Conservation (phyloP, 2,113 vertebrate genomes). For the Collichthys lucidus region DNA sequence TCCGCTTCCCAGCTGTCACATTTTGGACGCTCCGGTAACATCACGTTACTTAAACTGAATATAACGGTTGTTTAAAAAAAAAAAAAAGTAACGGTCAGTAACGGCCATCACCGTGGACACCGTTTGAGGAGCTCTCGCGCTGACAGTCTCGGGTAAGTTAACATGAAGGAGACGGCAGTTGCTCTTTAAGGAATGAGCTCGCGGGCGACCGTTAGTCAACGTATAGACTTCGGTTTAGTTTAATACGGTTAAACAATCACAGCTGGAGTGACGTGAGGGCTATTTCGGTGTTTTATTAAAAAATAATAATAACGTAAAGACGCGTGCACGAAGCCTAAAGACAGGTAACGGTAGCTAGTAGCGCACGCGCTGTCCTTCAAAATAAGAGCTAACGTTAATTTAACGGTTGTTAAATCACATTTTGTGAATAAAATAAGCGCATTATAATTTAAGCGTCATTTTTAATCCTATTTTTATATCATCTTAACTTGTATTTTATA, state of each 20-base stretch:
- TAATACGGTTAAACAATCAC: background rate
- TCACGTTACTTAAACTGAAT: background rate
- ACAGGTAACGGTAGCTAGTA: background rate
- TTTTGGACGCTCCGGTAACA: background rate
- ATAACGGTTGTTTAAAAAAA: background rate
- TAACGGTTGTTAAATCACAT: background rate
- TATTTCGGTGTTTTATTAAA: constrained; percentile 16
- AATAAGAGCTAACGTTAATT: background rate
- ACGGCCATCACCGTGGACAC: background rate
- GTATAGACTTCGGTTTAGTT: background rate
- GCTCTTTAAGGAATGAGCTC: background rate
- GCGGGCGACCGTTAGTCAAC: background rate
- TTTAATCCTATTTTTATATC: accelerated
- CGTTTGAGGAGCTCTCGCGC: background rate
- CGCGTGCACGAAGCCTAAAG: background rate
- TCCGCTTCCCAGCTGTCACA: constrained; percentile 39
- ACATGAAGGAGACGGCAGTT: background rate
- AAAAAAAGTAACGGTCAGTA: background rate
- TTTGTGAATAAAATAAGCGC: accelerated
- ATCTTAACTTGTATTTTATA: background rate
- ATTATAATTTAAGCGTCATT: background rate
- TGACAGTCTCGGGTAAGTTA: constrained; percentile 17
- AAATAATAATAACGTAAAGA: background rate
- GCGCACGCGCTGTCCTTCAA: background rate
- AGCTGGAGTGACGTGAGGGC: constrained; percentile 1